Evolutionary conservation across 2,113 vertebrate species (phyloP), one percentile per base, ranked within the genome.

Genomic region (Tupaia chinensis): DNA sequence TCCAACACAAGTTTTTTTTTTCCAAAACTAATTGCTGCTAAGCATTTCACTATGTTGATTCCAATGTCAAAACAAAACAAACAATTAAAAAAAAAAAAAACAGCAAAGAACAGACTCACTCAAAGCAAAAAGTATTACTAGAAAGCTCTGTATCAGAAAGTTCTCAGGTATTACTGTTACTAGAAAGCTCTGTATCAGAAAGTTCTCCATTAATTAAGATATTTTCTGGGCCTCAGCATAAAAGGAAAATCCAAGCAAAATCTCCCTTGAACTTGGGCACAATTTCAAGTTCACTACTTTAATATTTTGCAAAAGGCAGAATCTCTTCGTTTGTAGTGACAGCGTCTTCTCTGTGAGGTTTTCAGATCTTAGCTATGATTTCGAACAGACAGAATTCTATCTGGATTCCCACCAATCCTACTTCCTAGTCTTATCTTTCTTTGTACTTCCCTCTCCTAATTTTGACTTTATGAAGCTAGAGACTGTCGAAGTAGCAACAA

Each of bases 11-110:
- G 3, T 87, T 95, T 95, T 86, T 56, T 56, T 32, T 87, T 72
- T 87, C 20, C 3, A 78, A 86, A 93, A 85, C 5, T 56, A 79
- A 58, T 77, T 89, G 15, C 22, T 22, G 12, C 79, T 79, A 73
- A 60, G 56, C 1, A 56, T 17, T 25, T 20, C 14, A 44, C 6
- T 60, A 14, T 69, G 14, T 68, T 83, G 34, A 94, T 81, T 90
- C n/a, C 34, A 73, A 29, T 88, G 58, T 95, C 91, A 89, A 96
- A 95, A 92, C 80, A 79, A 1, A 85, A 63, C 20, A 85, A 79
- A 89, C n/a, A 95, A 72, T 73, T 95, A 11, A 81, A 90, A 89
- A 79, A 66, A 44, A 44, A 44, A 44, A 44, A 44, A 44, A 44
- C 11, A 61, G 27, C 44, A 76, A 84, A 56, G 65, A 27, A 32